Evolutionary conservation across 2,888 invertebrate species (phyloP).

Genomic region (Pogonocherus hispidulus): DNA sequence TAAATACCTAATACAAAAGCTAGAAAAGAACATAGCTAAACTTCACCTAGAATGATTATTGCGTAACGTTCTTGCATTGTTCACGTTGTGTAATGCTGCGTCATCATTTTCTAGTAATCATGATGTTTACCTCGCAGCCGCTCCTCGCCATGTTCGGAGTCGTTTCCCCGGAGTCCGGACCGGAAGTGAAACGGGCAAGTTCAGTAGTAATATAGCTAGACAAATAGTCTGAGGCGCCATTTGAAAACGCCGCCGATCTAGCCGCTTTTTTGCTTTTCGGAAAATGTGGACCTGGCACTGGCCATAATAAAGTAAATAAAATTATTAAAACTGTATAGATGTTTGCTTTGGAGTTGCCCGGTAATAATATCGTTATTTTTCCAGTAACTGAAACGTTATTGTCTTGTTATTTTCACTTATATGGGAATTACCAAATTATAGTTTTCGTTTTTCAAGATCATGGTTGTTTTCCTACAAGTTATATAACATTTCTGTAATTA

Average conservation of each 20-base stretch:
- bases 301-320: conserved; percentile 3
- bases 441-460: too few relatives aligned
- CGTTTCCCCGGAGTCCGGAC: conserved; percentile 16
- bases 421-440: background rate
- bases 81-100: too few relatives aligned
- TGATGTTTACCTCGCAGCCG: conserved; percentile 48
- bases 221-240: conserved; percentile 49
- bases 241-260: background rate
- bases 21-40: too few relatives aligned
- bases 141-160: conserved; percentile 37
- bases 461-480: too few relatives aligned
- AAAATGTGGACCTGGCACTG: conserved; percentile 6
- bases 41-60: too few relatives aligned
- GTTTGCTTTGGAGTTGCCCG: background rate
- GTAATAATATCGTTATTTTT: background rate
- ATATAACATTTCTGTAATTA: too few relatives aligned
- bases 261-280: conserved; percentile 2
- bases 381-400: background rate
- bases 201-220: conserved; percentile 53
- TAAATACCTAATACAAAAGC: too few relatives aligned
- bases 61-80: too few relatives aligned
- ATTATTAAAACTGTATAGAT: conserved; percentile 4
- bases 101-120: conserved; percentile 43
- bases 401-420: background rate
- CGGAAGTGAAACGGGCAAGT: conserved; percentile 51